phyloP scores from a whole-genome alignment of 2,888 invertebrate genomes.

The Chironomus riparius region DNA sequence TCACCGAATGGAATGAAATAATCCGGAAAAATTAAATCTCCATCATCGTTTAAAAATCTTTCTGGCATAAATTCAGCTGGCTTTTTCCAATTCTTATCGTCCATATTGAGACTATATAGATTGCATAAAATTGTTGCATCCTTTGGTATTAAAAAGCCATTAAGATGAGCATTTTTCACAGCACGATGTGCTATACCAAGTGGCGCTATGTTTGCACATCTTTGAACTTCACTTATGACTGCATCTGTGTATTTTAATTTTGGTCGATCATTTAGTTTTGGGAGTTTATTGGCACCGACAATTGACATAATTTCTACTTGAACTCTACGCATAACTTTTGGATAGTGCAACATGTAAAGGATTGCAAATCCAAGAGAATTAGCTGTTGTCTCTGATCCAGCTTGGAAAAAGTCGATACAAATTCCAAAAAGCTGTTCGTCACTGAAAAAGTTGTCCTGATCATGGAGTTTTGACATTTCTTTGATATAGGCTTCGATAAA shows the following conservation, averaged over 20 bases:
- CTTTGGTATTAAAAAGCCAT: constrained; percentile 44
- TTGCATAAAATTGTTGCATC: constrained; percentile 49
- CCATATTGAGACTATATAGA: constrained; percentile 47
- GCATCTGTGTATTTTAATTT: constrained; percentile 49
- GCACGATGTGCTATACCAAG: constrained; percentile 38
- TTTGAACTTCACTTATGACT: constrained; percentile 45
- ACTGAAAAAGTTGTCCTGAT: constrained; percentile 37
- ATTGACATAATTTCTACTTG: constrained; percentile 44
- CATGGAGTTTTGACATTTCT: constrained; percentile 38
- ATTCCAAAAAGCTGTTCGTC: constrained; percentile 50
- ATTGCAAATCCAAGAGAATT: constrained; percentile 48
- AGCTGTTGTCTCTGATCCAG: constrained; percentile 50
- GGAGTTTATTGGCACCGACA: constrained; percentile 37
- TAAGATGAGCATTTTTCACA: constrained; percentile 39
- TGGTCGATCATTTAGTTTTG: constrained; percentile 43
- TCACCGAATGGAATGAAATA: constrained; percentile 56
- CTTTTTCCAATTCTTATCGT: constrained; percentile 47
- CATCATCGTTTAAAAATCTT: constrained; percentile 51
- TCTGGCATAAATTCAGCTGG: constrained; percentile 53
- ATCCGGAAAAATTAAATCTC: constrained; percentile 46
- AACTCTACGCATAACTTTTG: constrained; percentile 46
- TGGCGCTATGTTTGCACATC: constrained; percentile 44
- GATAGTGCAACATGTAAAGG: constrained; percentile 47
- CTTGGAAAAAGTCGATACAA: constrained; percentile 52
- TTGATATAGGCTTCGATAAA: constrained; percentile 48